Conservation (phyloP, 1,140 invertebrate genomes). For the Apolygus lucorum region DNA sequence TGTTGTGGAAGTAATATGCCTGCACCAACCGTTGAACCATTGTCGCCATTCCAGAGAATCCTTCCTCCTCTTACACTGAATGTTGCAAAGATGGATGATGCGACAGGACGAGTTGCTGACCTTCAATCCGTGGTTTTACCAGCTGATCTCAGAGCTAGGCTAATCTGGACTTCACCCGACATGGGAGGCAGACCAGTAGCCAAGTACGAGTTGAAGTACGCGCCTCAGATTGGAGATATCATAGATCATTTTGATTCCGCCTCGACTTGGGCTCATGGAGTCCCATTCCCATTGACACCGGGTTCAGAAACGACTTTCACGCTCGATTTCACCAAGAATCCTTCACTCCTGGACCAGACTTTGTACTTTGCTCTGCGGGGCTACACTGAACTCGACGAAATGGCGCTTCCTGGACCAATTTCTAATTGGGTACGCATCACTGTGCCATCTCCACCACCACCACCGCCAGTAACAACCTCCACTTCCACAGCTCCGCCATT, state of each 20-base stretch:
- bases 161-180: conserved; percentile 49
- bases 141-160: conserved; percentile 39
- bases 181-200: conserved; percentile 43
- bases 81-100: conserved; percentile 37
- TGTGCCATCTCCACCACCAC: conserved; percentile 43
- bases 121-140: conserved; percentile 39
- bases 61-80: conserved; percentile 40
- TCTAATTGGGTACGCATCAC: conserved; percentile 49
- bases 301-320: conserved; percentile 42
- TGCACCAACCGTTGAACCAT: conserved; percentile 39
- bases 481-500: conserved; percentile 38
- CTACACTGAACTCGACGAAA: conserved; percentile 36
- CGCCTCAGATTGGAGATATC: conserved; percentile 40
- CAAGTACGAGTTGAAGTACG: conserved; percentile 44
- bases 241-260: conserved; percentile 42
- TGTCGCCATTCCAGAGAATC: conserved; percentile 43
- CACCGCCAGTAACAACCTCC: conserved; percentile 40
- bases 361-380: conserved; percentile 47
- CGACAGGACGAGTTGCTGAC: conserved; percentile 43
- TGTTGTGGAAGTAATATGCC: conserved; percentile 45
- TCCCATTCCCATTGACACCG: conserved; percentile 39
- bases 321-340: conserved; percentile 41
- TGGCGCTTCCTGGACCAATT: conserved; percentile 41
- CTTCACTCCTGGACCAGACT: conserved; percentile 41
- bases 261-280: conserved; percentile 37